Percentiles rank a stretch among this genome's conserved stretches.
These are phyloP conservation scores for Hylaeus volcanicus DNA, from an alignment of 1,140 invertebrate species.

Conservation along the genomic window DNA sequence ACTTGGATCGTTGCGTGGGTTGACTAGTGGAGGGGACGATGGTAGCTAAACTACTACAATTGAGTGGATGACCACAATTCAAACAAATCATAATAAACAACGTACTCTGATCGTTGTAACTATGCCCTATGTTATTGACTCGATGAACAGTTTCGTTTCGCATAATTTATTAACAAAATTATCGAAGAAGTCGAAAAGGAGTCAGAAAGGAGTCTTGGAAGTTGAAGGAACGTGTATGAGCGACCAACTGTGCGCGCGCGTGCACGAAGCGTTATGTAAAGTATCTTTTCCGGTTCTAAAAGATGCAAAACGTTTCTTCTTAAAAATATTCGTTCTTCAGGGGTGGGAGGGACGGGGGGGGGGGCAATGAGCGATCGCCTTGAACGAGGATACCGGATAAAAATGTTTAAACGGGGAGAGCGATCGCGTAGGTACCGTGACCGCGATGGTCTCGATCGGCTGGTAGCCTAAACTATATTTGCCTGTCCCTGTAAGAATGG, in stretches of 20 bases:
- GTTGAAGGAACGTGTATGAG: not conserved
- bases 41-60: too few species aligned
- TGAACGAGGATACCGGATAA: not conserved
- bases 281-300: not conserved
- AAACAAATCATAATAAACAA: too few species aligned
- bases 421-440: not conserved
- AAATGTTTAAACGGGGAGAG: not conserved
- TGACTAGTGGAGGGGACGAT: too few species aligned
- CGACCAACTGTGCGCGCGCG: not conserved
- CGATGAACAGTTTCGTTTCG: not conserved
- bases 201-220: not conserved
- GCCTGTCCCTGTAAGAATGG: conserved; percentile 70
- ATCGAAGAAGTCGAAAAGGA: not conserved
- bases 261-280: conserved; percentile 11
- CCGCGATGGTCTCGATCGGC: conserved; percentile 23
- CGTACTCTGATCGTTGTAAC: too few species aligned
- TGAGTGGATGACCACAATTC: too few species aligned
- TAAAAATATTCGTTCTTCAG: not conserved
- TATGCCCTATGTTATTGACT: too few species aligned
- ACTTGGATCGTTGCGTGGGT: too few species aligned
- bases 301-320: not conserved
- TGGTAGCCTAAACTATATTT: conserved; percentile 61
- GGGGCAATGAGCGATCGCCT: not conserved
- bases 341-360: too few species aligned
- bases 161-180: not conserved